Conservation (phyloP, 2,888 invertebrate genomes). For the Amorpha juglandis region DNA sequence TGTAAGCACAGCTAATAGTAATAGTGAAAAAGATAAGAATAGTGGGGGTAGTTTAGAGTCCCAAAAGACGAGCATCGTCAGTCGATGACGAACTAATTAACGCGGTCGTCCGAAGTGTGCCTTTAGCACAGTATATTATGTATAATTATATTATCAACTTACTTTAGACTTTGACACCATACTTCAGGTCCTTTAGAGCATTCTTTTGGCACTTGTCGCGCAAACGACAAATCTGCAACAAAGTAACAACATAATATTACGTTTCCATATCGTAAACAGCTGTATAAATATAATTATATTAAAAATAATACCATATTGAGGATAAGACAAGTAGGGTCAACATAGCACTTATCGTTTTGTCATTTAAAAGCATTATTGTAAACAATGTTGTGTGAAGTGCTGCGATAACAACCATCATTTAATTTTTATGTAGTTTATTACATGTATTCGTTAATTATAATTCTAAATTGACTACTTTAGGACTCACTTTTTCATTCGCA, state of each 20-base stretch:
- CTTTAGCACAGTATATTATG: too few species aligned
- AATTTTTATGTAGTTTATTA: neutral
- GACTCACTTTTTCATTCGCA: too few species aligned
- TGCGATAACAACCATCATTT: slow-evolving; percentile 3
- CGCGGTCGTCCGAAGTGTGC: too few species aligned
- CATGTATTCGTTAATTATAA: too few species aligned
- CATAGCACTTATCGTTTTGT: slow-evolving; percentile 38
- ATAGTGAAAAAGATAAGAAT: too few species aligned
- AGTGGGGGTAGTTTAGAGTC: too few species aligned
- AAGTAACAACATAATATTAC: slow-evolving; percentile 34
- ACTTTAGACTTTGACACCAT: slow-evolving; percentile 76
- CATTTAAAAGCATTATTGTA: slow-evolving; percentile 2
- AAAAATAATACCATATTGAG: slow-evolving; percentile 36
- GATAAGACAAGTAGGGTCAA: slow-evolving; percentile 42
- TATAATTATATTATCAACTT: slow-evolving; percentile 40
- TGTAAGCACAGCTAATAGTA: too few species aligned
- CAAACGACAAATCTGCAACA: slow-evolving; percentile 66
- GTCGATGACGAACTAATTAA: too few species aligned
- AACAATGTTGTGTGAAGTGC: slow-evolving; percentile 2
- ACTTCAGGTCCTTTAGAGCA: slow-evolving; percentile 71
- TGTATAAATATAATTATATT: slow-evolving; percentile 21
- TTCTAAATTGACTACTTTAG: too few species aligned
- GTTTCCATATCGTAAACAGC: slow-evolving; percentile 28
- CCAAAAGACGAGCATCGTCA: too few species aligned
- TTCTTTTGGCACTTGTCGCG: slow-evolving; percentile 73